A percentile compares a stretch with the other conserved stretches of the same genome.
These are phyloP conservation scores for Craniophora ligustri DNA, from an alignment of 2,888 invertebrate species.

Conservation along the genomic window DNA sequence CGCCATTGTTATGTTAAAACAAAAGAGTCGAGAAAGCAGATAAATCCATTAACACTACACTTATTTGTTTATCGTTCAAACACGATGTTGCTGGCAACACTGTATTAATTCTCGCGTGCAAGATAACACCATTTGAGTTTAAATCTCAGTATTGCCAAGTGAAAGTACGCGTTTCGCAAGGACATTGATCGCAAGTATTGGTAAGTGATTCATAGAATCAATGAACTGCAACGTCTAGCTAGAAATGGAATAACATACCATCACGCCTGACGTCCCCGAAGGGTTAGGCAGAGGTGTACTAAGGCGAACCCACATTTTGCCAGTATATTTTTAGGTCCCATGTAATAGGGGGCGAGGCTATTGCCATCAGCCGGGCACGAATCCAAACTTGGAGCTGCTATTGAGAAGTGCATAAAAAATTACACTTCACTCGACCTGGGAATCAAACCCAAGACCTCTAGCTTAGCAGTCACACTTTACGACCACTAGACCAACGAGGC, in stretches of 20 bases:
- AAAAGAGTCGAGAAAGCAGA: constrained; percentile 25
- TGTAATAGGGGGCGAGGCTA: no score
- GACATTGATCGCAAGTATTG: constrained; percentile 40
- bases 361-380: no score
- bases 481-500: no score
- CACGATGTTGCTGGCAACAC: constrained; percentile 28
- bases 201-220: constrained; percentile 39
- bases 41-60: constrained; percentile 10
- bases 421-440: no score
- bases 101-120: constrained; percentile 25
- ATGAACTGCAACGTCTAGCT: constrained; percentile 26
- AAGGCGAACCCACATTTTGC: no score
- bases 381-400: no score
- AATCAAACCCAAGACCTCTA: no score
- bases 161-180: constrained; percentile 56
- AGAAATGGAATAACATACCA: constrained; percentile 3
- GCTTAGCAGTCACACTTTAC: no score
- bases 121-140: constrained; percentile 50
- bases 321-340: no score
- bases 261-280: no score
- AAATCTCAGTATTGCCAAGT: constrained; percentile 53
- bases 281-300: no score
- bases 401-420: no score
- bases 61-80: constrained; percentile 12
- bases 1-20: constrained; percentile 9